These are phyloP conservation scores for Meriones unguiculatus DNA, from an alignment of 2,113 vertebrate genomes.

Conservation along the genomic window DNA sequence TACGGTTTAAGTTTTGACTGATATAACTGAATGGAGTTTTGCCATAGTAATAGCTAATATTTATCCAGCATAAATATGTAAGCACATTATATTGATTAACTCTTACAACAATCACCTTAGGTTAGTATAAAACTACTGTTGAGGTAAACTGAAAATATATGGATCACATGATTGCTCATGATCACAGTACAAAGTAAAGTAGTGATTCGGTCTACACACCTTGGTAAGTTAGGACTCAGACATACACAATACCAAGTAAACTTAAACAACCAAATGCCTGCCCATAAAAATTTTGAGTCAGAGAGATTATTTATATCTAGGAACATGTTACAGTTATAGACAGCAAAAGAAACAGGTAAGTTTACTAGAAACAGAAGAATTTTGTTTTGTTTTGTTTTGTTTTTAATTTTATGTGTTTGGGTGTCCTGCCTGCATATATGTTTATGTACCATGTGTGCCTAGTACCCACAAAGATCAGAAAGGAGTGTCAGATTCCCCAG, in stretches of 20 bases:
- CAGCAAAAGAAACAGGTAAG: slow-evolving; percentile 26
- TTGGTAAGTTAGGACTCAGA: slow-evolving; percentile 48
- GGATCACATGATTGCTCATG: slow-evolving; percentile 41
- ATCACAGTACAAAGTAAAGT: slow-evolving; percentile 36
- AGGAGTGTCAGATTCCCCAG: not conserved
- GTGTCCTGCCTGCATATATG: not conserved
- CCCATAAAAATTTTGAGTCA: not conserved
- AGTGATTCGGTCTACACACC: slow-evolving; percentile 26
- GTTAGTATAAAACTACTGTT: slow-evolving; percentile 3
- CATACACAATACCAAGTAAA: slow-evolving; percentile 2
- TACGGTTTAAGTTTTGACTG: not conserved
- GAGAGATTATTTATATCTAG: slow-evolving; percentile 47
- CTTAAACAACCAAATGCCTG: slow-evolving; percentile 34
- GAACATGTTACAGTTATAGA: slow-evolving; percentile 31
- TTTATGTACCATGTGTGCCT: not conserved
- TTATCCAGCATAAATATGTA: slow-evolving; percentile 50
- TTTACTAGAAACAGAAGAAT: slow-evolving; percentile 6
- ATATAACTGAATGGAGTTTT: slow-evolving; percentile 38
- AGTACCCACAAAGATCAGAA: not conserved
- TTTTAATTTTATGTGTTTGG: not conserved
- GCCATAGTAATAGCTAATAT: slow-evolving; percentile 57
- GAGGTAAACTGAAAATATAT: slow-evolving; percentile 45
- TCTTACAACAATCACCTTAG: slow-evolving; percentile 35
- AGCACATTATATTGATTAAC: slow-evolving; percentile 57
- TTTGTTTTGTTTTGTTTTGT: not conserved